These are phyloP conservation scores for Magallana ariakensis DNA, from an alignment of 1,140 invertebrate species.

Conservation along the genomic window DNA sequence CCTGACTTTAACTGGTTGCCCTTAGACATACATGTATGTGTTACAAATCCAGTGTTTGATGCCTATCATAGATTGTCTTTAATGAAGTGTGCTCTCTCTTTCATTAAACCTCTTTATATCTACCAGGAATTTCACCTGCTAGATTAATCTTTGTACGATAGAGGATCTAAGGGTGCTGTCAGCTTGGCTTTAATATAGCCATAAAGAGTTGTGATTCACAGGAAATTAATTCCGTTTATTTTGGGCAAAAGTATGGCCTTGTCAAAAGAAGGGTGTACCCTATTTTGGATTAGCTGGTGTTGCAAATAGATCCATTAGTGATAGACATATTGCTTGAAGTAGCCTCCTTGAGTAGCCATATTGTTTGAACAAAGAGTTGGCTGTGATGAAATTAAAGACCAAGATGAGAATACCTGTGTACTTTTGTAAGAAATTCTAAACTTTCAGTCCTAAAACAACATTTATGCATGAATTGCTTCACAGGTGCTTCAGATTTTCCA, in stretches of 20 bases:
- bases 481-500: too few species aligned
- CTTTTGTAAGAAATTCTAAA: background rate
- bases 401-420: background rate
- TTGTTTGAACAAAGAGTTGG: background rate
- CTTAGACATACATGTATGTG: background rate
- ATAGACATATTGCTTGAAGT: background rate
- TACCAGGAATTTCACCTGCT: conserved; percentile 26
- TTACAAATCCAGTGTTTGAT: conserved; percentile 13
- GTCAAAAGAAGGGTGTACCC: background rate
- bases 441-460: background rate
- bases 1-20: background rate
- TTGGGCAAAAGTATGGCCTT: conserved; percentile 4
- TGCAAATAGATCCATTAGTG: background rate
- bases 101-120: conserved; percentile 31
- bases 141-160: conserved; percentile 6
- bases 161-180: background rate
- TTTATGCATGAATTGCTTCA: too few species aligned
- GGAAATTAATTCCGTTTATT: conserved; percentile 28
- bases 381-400: conserved; percentile 11
- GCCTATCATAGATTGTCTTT: conserved; percentile 23
- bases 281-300: background rate
- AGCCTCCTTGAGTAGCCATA: background rate
- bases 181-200: conserved; percentile 12
- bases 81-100: conserved; percentile 26
- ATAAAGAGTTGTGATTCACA: conserved; percentile 1